phyloP scores from a whole-genome alignment of 2,888 invertebrate genomes.

The Sipha maydis region DNA sequence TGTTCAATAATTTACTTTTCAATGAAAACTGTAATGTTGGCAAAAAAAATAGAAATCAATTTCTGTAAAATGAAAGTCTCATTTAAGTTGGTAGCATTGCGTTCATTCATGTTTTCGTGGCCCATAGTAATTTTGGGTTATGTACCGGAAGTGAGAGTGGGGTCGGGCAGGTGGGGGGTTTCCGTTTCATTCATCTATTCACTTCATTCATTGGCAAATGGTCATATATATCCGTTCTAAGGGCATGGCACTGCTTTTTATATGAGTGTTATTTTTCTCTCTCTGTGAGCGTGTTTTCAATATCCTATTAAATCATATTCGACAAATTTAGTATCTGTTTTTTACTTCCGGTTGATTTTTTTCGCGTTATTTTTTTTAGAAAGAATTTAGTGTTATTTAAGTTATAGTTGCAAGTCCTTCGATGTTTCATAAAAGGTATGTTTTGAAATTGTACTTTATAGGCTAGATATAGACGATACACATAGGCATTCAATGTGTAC shows the following conservation, averaged over 20 bases:
- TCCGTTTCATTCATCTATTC: conserved; percentile 62
- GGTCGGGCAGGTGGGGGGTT: conserved; percentile 60
- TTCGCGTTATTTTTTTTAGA: conserved; percentile 25
- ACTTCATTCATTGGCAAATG: conserved; percentile 62
- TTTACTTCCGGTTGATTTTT: conserved; percentile 52
- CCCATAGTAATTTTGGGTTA: conserved; percentile 62
- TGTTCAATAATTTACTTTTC: conserved; percentile 11
- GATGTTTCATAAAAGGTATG: conserved; percentile 52
- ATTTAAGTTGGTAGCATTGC: conserved; percentile 56
- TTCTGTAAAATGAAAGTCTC: conserved; percentile 53
- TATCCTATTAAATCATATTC: conserved; percentile 49
- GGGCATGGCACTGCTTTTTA: conserved; percentile 62
- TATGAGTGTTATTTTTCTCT: conserved; percentile 54
- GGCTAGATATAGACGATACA: conserved; percentile 5
- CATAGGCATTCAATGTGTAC: conserved; percentile 47
- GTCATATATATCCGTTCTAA: conserved; percentile 62
- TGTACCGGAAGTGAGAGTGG: conserved; percentile 62
- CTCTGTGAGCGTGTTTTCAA: conserved; percentile 57
- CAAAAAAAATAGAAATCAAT: conserved; percentile 55
- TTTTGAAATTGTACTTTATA: conserved; percentile 42
- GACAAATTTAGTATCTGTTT: conserved; percentile 33
- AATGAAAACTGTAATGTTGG: conserved; percentile 52
- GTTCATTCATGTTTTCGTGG: conserved; percentile 62
- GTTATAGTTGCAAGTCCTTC: conserved; percentile 26
- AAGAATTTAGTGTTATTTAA: conserved; percentile 30